These are phyloP conservation scores for Pheucticus melanocephalus DNA, from an alignment of 2,113 vertebrate genomes.

Conservation along the genomic window DNA sequence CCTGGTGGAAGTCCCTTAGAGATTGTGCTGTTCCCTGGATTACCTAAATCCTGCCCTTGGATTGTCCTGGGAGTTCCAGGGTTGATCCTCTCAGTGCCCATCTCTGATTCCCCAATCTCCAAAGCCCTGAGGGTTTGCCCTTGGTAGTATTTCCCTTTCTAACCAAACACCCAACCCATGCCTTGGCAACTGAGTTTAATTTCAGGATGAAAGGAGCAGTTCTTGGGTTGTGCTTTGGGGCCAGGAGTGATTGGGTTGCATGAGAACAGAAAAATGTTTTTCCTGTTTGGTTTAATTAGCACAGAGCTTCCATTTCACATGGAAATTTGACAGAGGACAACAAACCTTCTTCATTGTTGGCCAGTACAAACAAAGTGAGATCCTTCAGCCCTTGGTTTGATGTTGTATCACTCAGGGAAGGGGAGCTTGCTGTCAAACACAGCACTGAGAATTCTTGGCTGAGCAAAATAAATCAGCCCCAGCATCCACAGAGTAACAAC, in stretches of 20 bases:
- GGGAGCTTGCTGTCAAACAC: background rate
- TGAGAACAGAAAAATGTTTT: slow-evolving; percentile 45
- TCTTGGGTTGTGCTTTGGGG: background rate
- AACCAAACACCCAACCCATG: background rate
- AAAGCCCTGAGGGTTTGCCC: background rate
- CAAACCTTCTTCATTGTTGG: slow-evolving; percentile 22
- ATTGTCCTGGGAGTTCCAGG: background rate
- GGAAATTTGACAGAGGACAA: slow-evolving; percentile 29
- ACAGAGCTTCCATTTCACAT: background rate
- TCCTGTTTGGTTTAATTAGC: slow-evolving; percentile 55
- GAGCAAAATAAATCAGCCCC: background rate
- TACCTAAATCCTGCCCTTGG: background rate
- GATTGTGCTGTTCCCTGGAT: background rate
- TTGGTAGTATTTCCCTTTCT: background rate
- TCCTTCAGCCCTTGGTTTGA: background rate
- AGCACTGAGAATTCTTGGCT: background rate
- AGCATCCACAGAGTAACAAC: background rate
- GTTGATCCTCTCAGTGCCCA: background rate
- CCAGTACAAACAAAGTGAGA: slow-evolving; percentile 24
- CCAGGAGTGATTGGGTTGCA: background rate
- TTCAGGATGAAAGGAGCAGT: background rate
- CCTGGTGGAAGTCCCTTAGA: background rate
- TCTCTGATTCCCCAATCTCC: background rate
- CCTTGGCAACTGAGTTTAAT: background rate
- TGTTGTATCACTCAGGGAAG: background rate